phyloP scores from a whole-genome alignment of 2,797 vertebrate genomes.

The Myiothlypis chrysogaster region DNA sequence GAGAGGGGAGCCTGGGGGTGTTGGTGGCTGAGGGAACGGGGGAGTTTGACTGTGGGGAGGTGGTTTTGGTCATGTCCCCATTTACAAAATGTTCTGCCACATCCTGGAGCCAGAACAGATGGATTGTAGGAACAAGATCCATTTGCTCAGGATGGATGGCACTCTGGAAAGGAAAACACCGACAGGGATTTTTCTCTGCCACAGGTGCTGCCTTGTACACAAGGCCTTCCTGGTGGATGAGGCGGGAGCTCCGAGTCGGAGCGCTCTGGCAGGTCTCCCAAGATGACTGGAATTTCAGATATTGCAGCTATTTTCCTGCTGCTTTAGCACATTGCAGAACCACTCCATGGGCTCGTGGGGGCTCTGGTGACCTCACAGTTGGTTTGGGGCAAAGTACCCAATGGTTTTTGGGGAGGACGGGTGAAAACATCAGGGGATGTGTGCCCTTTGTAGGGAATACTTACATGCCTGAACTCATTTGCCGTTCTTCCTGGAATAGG shows the following conservation, averaged over 20 bases:
- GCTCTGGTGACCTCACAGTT: neutral
- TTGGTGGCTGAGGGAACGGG: neutral
- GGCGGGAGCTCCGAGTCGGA: neutral
- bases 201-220: neutral
- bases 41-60: neutral
- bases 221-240: neutral
- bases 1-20: neutral
- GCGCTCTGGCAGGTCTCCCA: neutral
- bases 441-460: neutral
- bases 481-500: neutral
- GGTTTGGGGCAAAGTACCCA: neutral
- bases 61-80: neutral
- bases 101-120: neutral
- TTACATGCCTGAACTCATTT: neutral
- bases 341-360: accelerated
- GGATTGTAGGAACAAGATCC: neutral
- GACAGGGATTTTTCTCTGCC: constrained; percentile 9
- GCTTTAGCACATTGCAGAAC: neutral
- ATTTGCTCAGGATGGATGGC: neutral
- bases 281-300: neutral
- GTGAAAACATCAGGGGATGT: accelerated
- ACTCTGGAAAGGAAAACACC: neutral
- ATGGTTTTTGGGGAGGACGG: neutral
- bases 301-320: neutral
- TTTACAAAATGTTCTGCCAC: neutral